Evolutionary conservation across 2,797 vertebrate species (phyloP), one percentile per base, ranked within the genome.

Genomic region (Babyrousa celebensis): DNA sequence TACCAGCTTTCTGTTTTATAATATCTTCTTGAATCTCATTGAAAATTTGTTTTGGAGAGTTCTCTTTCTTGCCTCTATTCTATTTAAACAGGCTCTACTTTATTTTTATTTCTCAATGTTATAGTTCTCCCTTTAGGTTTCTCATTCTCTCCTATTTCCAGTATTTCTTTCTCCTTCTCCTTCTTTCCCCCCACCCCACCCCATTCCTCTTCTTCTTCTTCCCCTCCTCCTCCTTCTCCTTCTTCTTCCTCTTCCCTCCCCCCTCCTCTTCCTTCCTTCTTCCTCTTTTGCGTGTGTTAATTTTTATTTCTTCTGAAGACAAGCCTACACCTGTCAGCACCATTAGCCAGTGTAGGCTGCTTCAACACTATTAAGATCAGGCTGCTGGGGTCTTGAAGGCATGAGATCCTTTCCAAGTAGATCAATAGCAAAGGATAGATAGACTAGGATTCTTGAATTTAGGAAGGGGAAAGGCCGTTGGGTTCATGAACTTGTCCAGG

Each of bases 81-180:
- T 63, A 48, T 58, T 94, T 91, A 87, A 92, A 48, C 6, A 62
- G 29, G 18, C 10, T 77, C 18, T 25, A 68, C 17, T 48, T 93
- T 62, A 80, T 89, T 96, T 95, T 93, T 25, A 82, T 83, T 56
- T 90, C 27, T 54, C 71, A 79, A 0, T 75, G 15, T 68, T 86
- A 75, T 60, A 79, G 40, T 9, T 77, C 60, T 85, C 32, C 29
- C 6, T 91, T 43, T 27, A 95, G 23, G 20, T 17, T 74, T 90
- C 20, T 95, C 20, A 56, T 90, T 90, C 27, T 62, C 86, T 85
- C 54, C 58, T 8, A 80, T 80, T 67, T 62, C 52, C 68, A 43
- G 20, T 29, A 68, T 68, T 77, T 85, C 58, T 72, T 71, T 67
- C 43, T 70, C 40, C 60, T 83, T 29, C 56, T 80, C 16, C 70